phyloP scores from a whole-genome alignment of 2,797 vertebrate genomes.

The Gobionotothen gibberifrons region DNA sequence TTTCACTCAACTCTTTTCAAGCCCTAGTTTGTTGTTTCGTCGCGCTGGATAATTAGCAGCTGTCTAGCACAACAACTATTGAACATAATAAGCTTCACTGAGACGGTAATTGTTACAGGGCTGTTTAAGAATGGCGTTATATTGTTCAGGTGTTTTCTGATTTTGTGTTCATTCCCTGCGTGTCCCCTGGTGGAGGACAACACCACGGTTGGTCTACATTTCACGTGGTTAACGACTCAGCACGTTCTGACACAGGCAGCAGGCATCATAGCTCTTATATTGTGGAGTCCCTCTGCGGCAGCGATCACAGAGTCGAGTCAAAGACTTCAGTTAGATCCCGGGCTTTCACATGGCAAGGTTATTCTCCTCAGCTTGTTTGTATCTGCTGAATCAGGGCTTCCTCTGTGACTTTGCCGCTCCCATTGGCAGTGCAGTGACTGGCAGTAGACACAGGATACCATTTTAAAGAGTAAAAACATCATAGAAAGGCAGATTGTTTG shows the following conservation, averaged over 20 bases:
- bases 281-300: slow-evolving; percentile 40
- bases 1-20: slow-evolving; percentile 28
- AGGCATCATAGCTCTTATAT: slow-evolving; percentile 16
- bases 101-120: slow-evolving; percentile 4
- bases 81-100: slow-evolving; percentile 6
- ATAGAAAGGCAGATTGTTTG: slow-evolving; percentile 26
- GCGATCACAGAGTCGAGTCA: slow-evolving; percentile 39
- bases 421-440: slow-evolving; percentile 8
- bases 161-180: slow-evolving; percentile 2
- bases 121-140: background rate
- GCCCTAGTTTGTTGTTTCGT: slow-evolving; percentile 9
- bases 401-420: slow-evolving; percentile 48
- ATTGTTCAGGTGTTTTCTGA: slow-evolving; percentile 26
- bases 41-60: slow-evolving; percentile 26
- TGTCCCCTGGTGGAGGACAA: slow-evolving; percentile 31
- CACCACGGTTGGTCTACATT: slow-evolving; percentile 32
- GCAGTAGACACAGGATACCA: slow-evolving; percentile 16
- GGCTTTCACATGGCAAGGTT: slow-evolving; percentile 45
- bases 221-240: slow-evolving; percentile 36
- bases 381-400: slow-evolving; percentile 58
- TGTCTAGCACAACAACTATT: slow-evolving; percentile 6
- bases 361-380: slow-evolving; percentile 41
- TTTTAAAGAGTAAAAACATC: slow-evolving; percentile 45
- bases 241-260: slow-evolving; percentile 27
- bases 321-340: slow-evolving; percentile 37